Evolutionary conservation across 2,113 vertebrate species (phyloP).

Genomic region (Archocentrus centrarchus): DNA sequence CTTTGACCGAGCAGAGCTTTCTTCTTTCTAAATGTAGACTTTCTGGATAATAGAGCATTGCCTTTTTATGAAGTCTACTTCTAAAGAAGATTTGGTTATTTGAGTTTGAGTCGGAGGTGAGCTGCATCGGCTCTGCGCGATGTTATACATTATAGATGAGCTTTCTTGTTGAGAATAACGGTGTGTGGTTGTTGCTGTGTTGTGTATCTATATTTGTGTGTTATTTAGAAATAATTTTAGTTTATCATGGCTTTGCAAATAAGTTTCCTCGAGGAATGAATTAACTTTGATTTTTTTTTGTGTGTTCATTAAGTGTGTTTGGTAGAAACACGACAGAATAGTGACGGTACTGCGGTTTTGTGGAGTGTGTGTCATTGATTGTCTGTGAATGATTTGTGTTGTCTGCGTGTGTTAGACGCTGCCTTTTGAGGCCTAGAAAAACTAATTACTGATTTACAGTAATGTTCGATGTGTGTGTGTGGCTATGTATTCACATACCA

Average conservation of each 20-base stretch:
- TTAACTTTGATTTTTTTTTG: not conserved
- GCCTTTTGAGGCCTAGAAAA: not conserved
- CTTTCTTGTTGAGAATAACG: not conserved
- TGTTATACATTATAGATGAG: not conserved
- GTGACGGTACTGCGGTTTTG: not conserved
- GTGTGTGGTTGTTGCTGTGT: not conserved
- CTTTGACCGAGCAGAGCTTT: not conserved
- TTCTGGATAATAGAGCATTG: not conserved
- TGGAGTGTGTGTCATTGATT: not conserved
- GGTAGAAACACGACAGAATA: not conserved
- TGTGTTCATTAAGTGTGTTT: not conserved
- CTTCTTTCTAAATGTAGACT: not conserved
- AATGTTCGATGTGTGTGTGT: not conserved
- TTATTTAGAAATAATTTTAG: not conserved
- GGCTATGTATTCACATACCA: slow-evolving; percentile 15
- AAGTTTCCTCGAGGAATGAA: not conserved
- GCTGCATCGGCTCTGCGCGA: not conserved
- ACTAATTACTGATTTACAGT: slow-evolving; percentile 37
- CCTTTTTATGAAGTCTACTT: not conserved
- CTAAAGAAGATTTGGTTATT: not conserved
- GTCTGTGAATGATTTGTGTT: slow-evolving; percentile 19
- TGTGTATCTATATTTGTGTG: not conserved
- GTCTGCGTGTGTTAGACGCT: not conserved
- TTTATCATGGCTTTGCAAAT: not conserved
- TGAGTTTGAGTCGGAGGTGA: slow-evolving; percentile 40